These are phyloP conservation scores for Aquatica leii DNA, from an alignment of 2,888 invertebrate species.

Conservation along the genomic window DNA sequence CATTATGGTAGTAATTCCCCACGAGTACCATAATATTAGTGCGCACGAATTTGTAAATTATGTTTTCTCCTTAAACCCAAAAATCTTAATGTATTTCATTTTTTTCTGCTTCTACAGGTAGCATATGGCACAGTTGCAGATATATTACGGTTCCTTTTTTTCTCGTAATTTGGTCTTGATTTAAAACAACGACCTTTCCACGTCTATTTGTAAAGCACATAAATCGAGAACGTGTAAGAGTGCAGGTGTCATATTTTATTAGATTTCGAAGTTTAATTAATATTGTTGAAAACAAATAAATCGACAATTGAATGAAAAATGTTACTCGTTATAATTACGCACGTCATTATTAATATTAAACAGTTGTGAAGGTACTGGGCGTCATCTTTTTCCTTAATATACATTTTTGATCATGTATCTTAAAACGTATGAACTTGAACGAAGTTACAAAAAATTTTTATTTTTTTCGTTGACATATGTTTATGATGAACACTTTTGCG, in stretches of 20 bases:
- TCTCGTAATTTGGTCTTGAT: constrained; percentile 14
- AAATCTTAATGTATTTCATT: constrained; percentile 16
- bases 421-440: no score
- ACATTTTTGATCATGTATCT: no score
- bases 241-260: constrained; percentile 14
- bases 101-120: neutral
- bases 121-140: constrained; percentile 8
- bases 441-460: no score
- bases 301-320: no score
- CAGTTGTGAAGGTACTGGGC: no score
- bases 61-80: constrained; percentile 12
- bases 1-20: constrained; percentile 29
- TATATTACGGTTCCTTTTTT: constrained; percentile 7
- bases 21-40: constrained; percentile 33
- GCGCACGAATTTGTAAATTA: constrained; percentile 30
- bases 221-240: constrained; percentile 19
- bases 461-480: no score
- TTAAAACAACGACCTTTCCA: constrained; percentile 21
- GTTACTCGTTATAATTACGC: no score
- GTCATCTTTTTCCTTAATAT: no score
- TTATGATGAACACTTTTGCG: no score
- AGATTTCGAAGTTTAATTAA: neutral
- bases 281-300: neutral
- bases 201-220: constrained; percentile 22
- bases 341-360: no score